Conservation (phyloP, 2,113 vertebrate genomes). For the Barbus barbus region DNA sequence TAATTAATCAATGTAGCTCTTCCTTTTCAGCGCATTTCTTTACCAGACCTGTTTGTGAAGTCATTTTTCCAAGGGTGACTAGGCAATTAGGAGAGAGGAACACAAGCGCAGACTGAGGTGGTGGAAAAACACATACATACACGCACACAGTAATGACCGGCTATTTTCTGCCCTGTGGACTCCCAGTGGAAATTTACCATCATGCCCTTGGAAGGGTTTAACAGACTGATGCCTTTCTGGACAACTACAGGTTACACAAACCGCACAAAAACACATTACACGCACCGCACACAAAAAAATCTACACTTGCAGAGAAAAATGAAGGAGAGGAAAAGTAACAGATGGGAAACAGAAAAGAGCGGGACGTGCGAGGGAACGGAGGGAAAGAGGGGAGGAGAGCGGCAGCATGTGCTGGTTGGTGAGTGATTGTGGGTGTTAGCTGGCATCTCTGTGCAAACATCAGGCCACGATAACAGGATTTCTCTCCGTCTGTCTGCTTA, state of each 20-base stretch:
- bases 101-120: constrained; percentile 27
- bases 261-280: constrained; percentile 3
- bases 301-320: neutral
- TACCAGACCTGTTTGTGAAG: constrained; percentile 62
- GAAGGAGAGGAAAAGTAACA: neutral
- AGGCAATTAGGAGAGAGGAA: constrained; percentile 54
- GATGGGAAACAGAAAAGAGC: constrained; percentile 52
- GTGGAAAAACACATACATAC: constrained; percentile 40
- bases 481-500: constrained; percentile 12
- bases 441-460: constrained; percentile 44
- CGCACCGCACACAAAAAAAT: neutral
- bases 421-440: constrained; percentile 36
- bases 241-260: constrained; percentile 24
- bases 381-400: constrained; percentile 14
- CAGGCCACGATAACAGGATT: constrained; percentile 25
- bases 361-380: too few relatives aligned
- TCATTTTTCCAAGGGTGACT: constrained; percentile 68
- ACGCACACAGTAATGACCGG: constrained; percentile 13
- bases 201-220: constrained; percentile 33
- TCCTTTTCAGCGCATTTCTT: neutral
- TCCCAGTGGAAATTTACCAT: constrained; percentile 56
- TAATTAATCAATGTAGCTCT: too few relatives aligned
- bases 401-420: constrained; percentile 35
- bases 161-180: constrained; percentile 42
- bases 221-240: constrained; percentile 42